These are phyloP conservation scores for Sebastolobus alascanus DNA, from an alignment of 2,797 vertebrate genomes.

Conservation along the genomic window DNA sequence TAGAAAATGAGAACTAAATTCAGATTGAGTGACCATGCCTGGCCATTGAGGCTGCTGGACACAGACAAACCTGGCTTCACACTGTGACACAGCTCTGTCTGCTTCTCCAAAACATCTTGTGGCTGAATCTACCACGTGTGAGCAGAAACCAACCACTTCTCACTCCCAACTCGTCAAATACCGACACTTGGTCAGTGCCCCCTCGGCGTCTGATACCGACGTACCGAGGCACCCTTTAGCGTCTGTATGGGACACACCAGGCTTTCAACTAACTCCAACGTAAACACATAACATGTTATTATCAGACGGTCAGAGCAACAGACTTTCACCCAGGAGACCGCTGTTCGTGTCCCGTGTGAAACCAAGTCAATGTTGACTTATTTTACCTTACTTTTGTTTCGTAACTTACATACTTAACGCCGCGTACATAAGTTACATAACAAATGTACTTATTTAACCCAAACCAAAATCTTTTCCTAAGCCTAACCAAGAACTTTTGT, in stretches of 20 bases:
- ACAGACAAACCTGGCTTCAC: not conserved
- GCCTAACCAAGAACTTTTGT: not conserved
- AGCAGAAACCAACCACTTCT: not conserved
- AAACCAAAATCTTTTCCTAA: not conserved
- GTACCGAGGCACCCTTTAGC: not conserved
- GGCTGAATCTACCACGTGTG: not conserved
- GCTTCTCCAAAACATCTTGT: not conserved
- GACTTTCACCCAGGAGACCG: not conserved
- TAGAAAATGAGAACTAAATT: not conserved
- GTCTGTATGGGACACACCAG: not conserved
- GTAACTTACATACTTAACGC: not conserved
- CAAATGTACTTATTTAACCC: not conserved
- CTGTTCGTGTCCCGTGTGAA: not conserved
- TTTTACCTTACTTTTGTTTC: not conserved
- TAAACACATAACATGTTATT: not conserved
- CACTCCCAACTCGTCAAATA: not conserved
- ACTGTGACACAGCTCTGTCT: not conserved
- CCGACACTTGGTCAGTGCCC: not conserved
- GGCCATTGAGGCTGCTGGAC: not conserved
- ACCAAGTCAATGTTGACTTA: not conserved
- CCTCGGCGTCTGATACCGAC: too few relatives aligned
- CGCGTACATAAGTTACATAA: not conserved
- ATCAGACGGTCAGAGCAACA: not conserved
- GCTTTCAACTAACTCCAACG: not conserved
- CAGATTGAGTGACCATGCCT: not conserved